Evolutionary conservation across 2,797 vertebrate genomes (phyloP), one percentile per base, ranked within the genome.

Genomic region (Eulemur mongoz): DNA sequence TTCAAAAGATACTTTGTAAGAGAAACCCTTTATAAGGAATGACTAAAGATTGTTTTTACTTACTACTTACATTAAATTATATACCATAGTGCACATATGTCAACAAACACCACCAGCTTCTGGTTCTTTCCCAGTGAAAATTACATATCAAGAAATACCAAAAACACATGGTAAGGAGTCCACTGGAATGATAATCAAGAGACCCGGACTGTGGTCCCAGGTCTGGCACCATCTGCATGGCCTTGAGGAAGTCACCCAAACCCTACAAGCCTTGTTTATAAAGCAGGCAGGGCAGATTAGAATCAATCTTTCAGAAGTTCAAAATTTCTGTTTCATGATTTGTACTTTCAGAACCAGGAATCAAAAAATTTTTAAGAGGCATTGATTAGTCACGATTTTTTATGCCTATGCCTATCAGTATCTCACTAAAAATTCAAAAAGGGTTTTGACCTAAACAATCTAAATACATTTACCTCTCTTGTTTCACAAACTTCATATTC

Each of bases 41-140:
- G 89, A 93, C 91, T 93, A 78, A 90, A 84, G 86, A 52, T 7
- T 88, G 61, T 50, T 87, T 94, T 89, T 48, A 93, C 91, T 94
- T 89, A 91, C 59, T 67, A 87, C 52, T 94, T 65, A 86, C 43
- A 75, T 57, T 91, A 93, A 93, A 97, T 97, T 94, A 97, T 8
- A 97, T 40, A 89, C 65, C 84, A 57, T 0, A 25, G 80, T 11
- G 20, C 59, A 57, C 0, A 93, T 70, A 95, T 78, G 59, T 89
- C 95, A 95, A 94, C 93, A 94, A 92, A 94, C 91, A 95, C 32
- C 82, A 87, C 67, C 72, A 92, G 87, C 48, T 86, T 91, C 84
- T 75, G 87, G 48, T 69, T 75, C 61, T 85, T 93, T 95, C 89
- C 54, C 84, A 96, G 23, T 92, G 90, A 85, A 97, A 97, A 97